phyloP scores from a whole-genome alignment of 2,888 invertebrate genomes.

The Ophonus ardosiacus region DNA sequence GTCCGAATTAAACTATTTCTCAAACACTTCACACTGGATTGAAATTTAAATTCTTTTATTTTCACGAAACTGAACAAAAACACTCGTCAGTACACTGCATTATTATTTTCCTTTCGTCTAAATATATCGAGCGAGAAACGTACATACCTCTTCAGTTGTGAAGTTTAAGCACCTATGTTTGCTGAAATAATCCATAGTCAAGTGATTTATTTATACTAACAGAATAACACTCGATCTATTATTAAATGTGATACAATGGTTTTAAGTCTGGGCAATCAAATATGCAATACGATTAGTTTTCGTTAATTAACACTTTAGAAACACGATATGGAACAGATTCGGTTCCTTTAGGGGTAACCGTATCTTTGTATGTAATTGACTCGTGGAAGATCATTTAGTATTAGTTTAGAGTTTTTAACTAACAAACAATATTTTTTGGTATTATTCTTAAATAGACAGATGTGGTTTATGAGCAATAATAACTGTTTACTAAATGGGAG shows the following conservation, averaged over 20 bases:
- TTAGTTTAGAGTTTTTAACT: too few species aligned
- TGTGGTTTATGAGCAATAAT: too few species aligned
- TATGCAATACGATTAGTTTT: background rate
- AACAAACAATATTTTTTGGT: too few species aligned
- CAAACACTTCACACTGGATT: background rate
- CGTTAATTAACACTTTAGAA: too few species aligned
- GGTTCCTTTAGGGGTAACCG: too few species aligned
- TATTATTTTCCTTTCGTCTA: background rate
- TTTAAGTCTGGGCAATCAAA: background rate
- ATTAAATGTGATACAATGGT: conserved; percentile 3
- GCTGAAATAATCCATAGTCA: conserved; percentile 2
- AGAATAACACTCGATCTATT: conserved; percentile 24
- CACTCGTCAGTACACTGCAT: background rate
- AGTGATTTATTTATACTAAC: conserved; percentile 19
- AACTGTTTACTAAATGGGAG: too few species aligned
- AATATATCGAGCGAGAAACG: background rate
- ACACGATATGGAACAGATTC: too few species aligned
- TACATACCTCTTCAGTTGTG: background rate
- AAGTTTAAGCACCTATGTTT: background rate
- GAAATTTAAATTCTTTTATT: background rate
- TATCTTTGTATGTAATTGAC: too few species aligned
- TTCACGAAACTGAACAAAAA: background rate
- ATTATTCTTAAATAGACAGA: too few species aligned
- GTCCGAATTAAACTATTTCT: background rate
- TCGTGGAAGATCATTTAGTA: too few species aligned